A percentile compares a stretch with the other conserved stretches of the same genome.
Conservation (phyloP, 1,140 invertebrate species). For the Dryas iulia region DNA sequence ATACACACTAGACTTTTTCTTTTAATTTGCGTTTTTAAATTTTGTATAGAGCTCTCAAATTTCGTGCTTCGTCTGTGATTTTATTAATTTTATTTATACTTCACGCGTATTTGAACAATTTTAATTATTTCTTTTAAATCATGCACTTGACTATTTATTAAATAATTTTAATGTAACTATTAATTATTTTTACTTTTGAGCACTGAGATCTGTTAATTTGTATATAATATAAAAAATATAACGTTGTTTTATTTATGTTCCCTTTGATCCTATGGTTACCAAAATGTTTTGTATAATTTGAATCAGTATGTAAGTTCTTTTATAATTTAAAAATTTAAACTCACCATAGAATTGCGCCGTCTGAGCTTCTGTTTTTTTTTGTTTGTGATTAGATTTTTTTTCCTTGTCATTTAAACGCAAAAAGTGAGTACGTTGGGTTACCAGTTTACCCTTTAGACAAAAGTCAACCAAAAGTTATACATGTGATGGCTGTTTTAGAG, state of each 20-base stretch:
- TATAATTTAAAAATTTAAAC: too few species aligned
- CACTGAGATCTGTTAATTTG: constrained; percentile 78
- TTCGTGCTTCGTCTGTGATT: constrained; percentile 72
- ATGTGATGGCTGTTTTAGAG: too few species aligned
- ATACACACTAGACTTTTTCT: not conserved
- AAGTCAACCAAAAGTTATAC: too few species aligned
- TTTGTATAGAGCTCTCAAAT: constrained; percentile 62
- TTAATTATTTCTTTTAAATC: constrained; percentile 59
- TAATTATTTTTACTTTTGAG: constrained; percentile 68
- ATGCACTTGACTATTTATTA: constrained; percentile 76
- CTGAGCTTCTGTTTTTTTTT: too few species aligned
- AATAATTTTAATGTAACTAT: constrained; percentile 53
- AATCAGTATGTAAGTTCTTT: too few species aligned
- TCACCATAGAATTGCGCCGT: too few species aligned
- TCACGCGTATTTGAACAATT: constrained; percentile 59
- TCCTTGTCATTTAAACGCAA: too few species aligned
- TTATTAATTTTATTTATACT: constrained; percentile 62
- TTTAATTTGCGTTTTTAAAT: constrained; percentile 1
- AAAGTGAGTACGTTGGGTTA: too few species aligned
- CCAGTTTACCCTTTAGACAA: too few species aligned
- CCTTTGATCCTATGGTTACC: too few species aligned
- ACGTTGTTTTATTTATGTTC: constrained; percentile 29
- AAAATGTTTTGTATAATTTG: too few species aligned
- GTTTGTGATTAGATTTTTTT: too few species aligned
- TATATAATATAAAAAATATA: constrained; percentile 61